A percentile compares a stretch with the other conserved stretches of the same genome.
phyloP scores from a whole-genome alignment of 1,140 invertebrate species.

The Chironomus tepperi region DNA sequence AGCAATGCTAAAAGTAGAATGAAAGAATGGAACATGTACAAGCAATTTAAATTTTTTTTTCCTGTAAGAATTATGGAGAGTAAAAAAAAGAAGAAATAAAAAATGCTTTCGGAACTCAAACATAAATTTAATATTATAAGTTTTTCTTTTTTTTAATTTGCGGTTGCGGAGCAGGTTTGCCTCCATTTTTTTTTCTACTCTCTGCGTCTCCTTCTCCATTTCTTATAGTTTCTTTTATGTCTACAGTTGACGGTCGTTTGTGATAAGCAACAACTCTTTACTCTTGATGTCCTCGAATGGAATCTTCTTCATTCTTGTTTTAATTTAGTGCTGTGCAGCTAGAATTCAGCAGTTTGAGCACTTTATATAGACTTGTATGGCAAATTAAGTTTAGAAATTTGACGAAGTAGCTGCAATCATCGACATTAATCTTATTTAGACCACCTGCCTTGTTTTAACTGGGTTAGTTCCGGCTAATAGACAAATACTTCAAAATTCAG shows the following conservation, averaged over 20 bases:
- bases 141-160: slow-evolving; percentile 19
- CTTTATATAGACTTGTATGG: too few relatives aligned
- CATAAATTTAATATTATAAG: slow-evolving; percentile 14
- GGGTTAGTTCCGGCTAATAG: too few relatives aligned
- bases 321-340: too few relatives aligned
- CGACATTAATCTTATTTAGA: too few relatives aligned
- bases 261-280: neutral
- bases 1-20: neutral
- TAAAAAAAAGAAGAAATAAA: neutral
- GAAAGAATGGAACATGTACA: neutral
- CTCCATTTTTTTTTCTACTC: neutral
- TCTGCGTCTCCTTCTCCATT: neutral
- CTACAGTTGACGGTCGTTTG: neutral
- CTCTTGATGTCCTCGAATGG: too few relatives aligned
- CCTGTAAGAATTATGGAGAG: slow-evolving; percentile 17
- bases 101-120: slow-evolving; percentile 19
- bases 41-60: slow-evolving; percentile 22
- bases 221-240: neutral
- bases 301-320: too few relatives aligned
- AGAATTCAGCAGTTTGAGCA: too few relatives aligned
- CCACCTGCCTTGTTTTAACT: too few relatives aligned
- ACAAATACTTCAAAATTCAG: too few relatives aligned
- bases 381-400: too few relatives aligned
- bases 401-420: too few relatives aligned
- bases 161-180: slow-evolving; percentile 11